Evolutionary conservation across 64 coral and sea anemone species (phyloP), one percentile per base, ranked within the genome.

Genomic region (Montipora sp.): DNA sequence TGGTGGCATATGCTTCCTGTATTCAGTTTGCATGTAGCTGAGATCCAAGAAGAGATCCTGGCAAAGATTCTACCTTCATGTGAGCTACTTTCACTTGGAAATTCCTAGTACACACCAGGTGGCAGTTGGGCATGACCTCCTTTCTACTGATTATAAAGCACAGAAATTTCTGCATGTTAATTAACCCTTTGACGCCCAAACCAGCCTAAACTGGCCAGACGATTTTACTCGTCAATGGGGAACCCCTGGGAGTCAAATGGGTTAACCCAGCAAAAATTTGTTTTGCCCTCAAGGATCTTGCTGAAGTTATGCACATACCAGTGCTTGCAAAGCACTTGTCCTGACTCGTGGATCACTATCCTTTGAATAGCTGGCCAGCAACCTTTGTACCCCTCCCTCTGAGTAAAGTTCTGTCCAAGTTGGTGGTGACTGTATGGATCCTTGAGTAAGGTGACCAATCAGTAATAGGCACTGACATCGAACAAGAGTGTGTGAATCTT

Each of bases 341-440:
- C 98, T 88, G 5, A 99, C 98, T 55, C 98, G 90, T 10, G 98
- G 92, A 73, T 99, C 98, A 94, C 95, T 93, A 80, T 99, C 98
- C 20, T 87, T 76, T 76, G 98, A 77, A 66, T 92, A 96, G 60
- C 92, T 91, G 47, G 91, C 90, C 3, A 99, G 16, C 14, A 96
- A 78, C 44, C 61, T 89, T 77, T 94, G 95, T 5, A 92, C 88
- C 85, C 79, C 90, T 47, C 51, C 53, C 61, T 48, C 13, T 83
- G 81, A n/a, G 18, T 10, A 75, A 78, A 80, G 9, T 75, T 77
- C 84, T 18, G 27, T 53, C 77, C 77, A 83, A 12, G 48, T 16
- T 75, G 78, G 48, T 75, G 78, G 48, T 16, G 77, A 77, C 78
- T 80, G 82, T 50, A 51, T 72, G 48, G n/a, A 83, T 72, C 87